These are phyloP conservation scores for Sinonovacula constricta DNA, from an alignment of 1,140 invertebrate species.

Conservation along the genomic window DNA sequence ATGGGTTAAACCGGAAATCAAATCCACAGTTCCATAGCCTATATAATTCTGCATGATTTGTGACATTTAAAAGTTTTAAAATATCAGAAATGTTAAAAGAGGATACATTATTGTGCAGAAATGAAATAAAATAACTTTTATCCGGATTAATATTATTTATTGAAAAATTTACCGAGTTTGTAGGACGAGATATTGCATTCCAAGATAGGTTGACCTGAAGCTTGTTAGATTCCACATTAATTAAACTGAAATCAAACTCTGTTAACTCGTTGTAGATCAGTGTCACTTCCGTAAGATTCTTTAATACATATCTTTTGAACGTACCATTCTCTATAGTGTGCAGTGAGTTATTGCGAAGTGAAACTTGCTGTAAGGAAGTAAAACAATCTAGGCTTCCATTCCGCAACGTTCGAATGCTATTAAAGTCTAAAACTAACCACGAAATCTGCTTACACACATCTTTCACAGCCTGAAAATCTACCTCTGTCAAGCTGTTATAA, in stretches of 20 bases:
- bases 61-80: slow-evolving; percentile 2
- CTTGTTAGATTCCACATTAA: neutral
- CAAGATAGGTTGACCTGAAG: neutral
- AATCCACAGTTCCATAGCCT: slow-evolving; percentile 11
- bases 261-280: neutral
- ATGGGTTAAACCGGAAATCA: slow-evolving; percentile 19
- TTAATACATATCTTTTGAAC: neutral
- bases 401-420: neutral
- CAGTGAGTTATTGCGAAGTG: neutral
- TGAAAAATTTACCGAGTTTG: slow-evolving; percentile 7
- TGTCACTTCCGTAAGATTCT: neutral
- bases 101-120: slow-evolving; percentile 15
- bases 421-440: neutral
- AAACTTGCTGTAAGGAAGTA: neutral
- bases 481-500: neutral
- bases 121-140: neutral
- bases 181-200: neutral
- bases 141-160: neutral
- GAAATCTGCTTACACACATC: neutral
- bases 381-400: slow-evolving; percentile 8
- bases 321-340: slow-evolving; percentile 5
- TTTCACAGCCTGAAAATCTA: neutral
- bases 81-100: neutral
- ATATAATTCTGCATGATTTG: neutral
- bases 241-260: neutral